Evolutionary conservation across 2,888 invertebrate genomes (phyloP).

Genomic region (Itoplectis maculator): DNA sequence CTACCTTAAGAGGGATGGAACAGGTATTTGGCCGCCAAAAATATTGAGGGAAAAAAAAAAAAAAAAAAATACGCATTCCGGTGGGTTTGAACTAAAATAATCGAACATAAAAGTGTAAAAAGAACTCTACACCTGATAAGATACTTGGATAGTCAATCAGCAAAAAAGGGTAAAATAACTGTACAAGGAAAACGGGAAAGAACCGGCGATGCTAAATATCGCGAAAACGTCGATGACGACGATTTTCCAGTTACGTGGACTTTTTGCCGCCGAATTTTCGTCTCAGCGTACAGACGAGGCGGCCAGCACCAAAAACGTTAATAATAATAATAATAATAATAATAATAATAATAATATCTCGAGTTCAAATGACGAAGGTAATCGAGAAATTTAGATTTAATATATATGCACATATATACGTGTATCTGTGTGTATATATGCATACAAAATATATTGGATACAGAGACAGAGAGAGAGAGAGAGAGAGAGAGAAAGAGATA

Average conservation of each 20-base stretch:
- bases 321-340: background rate
- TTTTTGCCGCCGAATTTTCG: background rate
- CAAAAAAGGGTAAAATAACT: background rate
- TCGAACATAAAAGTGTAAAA: background rate
- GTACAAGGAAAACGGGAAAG: background rate
- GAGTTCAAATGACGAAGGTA: slow-evolving; percentile 7
- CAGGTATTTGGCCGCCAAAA: too few relatives aligned
- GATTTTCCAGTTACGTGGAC: background rate
- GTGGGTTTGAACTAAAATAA: background rate
- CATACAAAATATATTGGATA: slow-evolving; percentile 1
- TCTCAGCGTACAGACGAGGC: background rate
- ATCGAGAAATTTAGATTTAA: background rate
- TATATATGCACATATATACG: slow-evolving; percentile 3
- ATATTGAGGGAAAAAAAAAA: too few relatives aligned
- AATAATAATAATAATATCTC: background rate
- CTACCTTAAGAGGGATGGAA: too few relatives aligned
- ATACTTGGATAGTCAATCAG: background rate
- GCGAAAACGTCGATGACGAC: slow-evolving; percentile 10
- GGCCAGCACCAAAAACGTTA: slow-evolving; percentile 14
- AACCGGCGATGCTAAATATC: background rate
- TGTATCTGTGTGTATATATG: background rate
- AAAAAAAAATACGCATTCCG: too few relatives aligned
- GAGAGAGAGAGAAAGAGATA: slow-evolving; percentile 25
- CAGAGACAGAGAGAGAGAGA: background rate
- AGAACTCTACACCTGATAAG: background rate